phyloP scores from a whole-genome alignment of 2,113 vertebrate species.

The Zingel zingel region DNA sequence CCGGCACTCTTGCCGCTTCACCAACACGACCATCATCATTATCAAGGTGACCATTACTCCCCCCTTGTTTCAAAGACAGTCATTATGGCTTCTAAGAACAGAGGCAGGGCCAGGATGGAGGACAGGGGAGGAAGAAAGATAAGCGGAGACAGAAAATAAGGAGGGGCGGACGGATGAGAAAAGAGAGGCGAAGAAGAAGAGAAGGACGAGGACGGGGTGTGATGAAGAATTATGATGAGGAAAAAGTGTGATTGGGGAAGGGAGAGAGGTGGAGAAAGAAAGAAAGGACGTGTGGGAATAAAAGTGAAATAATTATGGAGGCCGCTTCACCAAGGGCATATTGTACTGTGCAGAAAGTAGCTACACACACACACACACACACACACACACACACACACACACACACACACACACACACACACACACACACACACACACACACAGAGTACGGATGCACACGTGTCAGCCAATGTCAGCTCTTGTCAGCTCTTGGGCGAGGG shows the following conservation, averaged over 20 bases:
- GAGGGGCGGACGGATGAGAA: slow-evolving; percentile 57
- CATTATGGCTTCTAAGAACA: slow-evolving; percentile 72
- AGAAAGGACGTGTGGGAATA: slow-evolving; percentile 55
- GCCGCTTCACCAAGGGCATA: slow-evolving; percentile 76
- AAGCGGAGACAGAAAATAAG: slow-evolving; percentile 66
- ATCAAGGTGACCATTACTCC: slow-evolving; percentile 79
- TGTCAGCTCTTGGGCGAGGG: slow-evolving; percentile 48
- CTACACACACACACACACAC: slow-evolving; percentile 28
- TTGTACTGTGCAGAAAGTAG: slow-evolving; percentile 57
- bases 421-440: slow-evolving; percentile 6
- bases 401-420: slow-evolving; percentile 19
- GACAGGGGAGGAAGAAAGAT: slow-evolving; percentile 55
- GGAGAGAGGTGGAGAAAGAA: slow-evolving; percentile 39
- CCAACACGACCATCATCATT: slow-evolving; percentile 69
- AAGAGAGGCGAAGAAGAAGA: slow-evolving; percentile 43
- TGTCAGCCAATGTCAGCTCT: slow-evolving; percentile 61
- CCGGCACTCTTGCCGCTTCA: slow-evolving; percentile 27
- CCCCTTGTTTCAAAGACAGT: slow-evolving; percentile 73
- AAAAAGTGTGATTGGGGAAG: slow-evolving; percentile 59
- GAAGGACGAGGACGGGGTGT: slow-evolving; percentile 41
- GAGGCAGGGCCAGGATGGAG: slow-evolving; percentile 51
- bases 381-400: slow-evolving; percentile 9
- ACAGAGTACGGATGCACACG: slow-evolving; percentile 1
- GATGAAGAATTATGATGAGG: slow-evolving; percentile 75
- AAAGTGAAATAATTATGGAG: slow-evolving; percentile 74